Base-by-base conservation (phyloP, 1,140 invertebrate species). In the Drosophila kepulauana region DNA sequence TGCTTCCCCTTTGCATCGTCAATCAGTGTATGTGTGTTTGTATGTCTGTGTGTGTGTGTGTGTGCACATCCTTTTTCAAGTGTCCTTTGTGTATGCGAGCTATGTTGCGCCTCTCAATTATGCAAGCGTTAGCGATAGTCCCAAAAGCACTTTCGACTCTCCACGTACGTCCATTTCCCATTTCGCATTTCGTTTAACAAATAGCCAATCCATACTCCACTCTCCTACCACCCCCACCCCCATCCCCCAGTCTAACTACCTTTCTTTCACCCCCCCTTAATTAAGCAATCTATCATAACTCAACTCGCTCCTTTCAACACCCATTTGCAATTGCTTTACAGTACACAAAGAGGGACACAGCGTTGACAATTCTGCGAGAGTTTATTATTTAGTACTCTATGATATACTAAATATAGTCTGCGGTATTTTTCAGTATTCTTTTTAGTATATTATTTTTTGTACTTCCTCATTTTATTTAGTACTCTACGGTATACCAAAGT, bases 71-170 rank as follows among this genome's bases (percentile, higher is more conserved):
- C 63, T 41, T 63, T 59, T 75, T 69, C 66, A 70, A 75, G 72
- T 75, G 72, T 63, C 72, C 66, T 69, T 62, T 75, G 58, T 70
- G 58, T 75, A 30, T 69, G 66, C 35, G 38, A 25, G 49, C 59
- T 57, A 33, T 63, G 68, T 62, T 51, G 66, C 57, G 61, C 35
- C 64, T 69, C 63, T 61, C 64, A 68, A 73, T 67, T 59, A 61
- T 61, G 64, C 71, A 61, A 54, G 56, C 71, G 28, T 73, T 73
- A 61, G 64, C 64, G 65, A 68, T 48, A 59, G 64, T 73, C 71
- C 71, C 64, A 33, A 67, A 56, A 74, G 41, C 71, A 74, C 65
- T 66, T 73, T 58, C n/a, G 15, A 30, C 66, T 28, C 11, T 57
- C 35, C 46, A 67, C 56, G 46, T 58, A 45, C 46, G 15, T 8